Evolutionary conservation across 1,140 invertebrate species (phyloP).

Genomic region (Scaptomyza pallida): DNA sequence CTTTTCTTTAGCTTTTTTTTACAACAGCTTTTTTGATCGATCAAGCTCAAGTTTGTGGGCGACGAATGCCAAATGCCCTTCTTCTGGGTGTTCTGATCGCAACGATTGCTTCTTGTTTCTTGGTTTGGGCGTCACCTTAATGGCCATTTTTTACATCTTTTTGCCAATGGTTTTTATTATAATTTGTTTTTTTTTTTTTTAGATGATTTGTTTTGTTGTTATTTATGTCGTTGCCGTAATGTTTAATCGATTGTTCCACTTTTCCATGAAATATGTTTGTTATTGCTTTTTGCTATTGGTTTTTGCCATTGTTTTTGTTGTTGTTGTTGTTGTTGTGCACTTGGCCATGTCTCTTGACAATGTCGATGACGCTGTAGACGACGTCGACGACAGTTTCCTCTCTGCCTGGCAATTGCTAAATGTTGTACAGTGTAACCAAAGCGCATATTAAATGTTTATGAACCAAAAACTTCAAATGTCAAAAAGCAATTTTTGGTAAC

Average conservation of each 20-base stretch:
- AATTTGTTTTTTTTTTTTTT: too few relatives aligned
- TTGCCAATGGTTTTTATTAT: too few relatives aligned
- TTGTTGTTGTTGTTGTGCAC: neutral
- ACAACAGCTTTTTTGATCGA: neutral
- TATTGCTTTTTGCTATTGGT: neutral
- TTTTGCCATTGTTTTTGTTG: slow-evolving; percentile 16
- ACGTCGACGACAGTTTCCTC: neutral
- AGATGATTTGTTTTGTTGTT: slow-evolving; percentile 37
- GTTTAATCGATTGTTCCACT: slow-evolving; percentile 82
- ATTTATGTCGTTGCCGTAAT: slow-evolving; percentile 65
- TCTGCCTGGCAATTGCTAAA: neutral
- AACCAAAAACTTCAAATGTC: neutral
- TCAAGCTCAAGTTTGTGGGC: slow-evolving; percentile 9
- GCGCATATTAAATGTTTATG: neutral
- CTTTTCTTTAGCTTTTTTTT: neutral
- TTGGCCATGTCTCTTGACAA: too few relatives aligned
- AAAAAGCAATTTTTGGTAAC: too few relatives aligned
- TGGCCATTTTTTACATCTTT: slow-evolving; percentile 18
- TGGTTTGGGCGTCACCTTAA: slow-evolving; percentile 18
- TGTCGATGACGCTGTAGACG: too few relatives aligned
- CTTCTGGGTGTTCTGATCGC: neutral
- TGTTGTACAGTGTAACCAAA: neutral
- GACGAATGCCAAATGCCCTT: neutral
- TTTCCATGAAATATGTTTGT: slow-evolving; percentile 83
- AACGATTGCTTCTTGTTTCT: too few relatives aligned